phyloP scores from a whole-genome alignment of 2,797 vertebrate genomes.

The Betta splendens region DNA sequence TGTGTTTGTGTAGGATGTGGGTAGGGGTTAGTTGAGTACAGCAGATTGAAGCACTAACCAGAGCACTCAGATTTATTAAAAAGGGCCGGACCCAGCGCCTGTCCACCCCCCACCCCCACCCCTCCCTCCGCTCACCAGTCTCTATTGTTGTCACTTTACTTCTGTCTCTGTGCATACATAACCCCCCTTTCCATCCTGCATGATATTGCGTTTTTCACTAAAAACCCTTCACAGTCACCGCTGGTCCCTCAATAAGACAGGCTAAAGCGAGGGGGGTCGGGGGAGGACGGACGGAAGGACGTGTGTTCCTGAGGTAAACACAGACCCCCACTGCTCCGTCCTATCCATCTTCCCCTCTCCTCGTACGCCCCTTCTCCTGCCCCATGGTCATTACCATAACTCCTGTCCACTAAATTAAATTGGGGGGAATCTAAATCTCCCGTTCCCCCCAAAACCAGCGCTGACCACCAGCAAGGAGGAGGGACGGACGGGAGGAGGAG shows the following conservation, averaged over 20 bases:
- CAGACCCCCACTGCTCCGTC: conserved; percentile 49
- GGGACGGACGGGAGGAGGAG: no score
- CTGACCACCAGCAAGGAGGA: conserved; percentile 61
- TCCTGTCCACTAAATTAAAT: conserved; percentile 82
- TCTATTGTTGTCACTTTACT: conserved; percentile 79
- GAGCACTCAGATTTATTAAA: conserved; percentile 86
- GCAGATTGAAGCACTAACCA: conserved; percentile 81
- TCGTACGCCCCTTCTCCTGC: conserved; percentile 35
- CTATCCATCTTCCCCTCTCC: conserved; percentile 39
- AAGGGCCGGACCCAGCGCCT: conserved; percentile 66
- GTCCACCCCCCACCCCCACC: conserved; percentile 21
- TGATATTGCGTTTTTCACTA: conserved; percentile 75
- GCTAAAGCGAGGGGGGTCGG: conserved; percentile 28
- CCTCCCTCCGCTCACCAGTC: conserved; percentile 48
- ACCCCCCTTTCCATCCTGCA: conserved; percentile 39
- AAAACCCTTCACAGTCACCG: conserved; percentile 63
- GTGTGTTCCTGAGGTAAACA: conserved; percentile 74
- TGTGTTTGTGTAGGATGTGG: conserved; percentile 45
- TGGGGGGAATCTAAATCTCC: conserved; percentile 64
- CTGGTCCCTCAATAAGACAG: conserved; percentile 59
- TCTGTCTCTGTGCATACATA: conserved; percentile 72
- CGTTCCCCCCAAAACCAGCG: conserved; percentile 51
- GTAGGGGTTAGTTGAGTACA: conserved; percentile 67
- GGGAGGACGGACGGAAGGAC: conserved; percentile 64
- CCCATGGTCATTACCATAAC: conserved; percentile 80